Conservation (phyloP, 1,140 invertebrate genomes). For the Brachionus angularis region DNA sequence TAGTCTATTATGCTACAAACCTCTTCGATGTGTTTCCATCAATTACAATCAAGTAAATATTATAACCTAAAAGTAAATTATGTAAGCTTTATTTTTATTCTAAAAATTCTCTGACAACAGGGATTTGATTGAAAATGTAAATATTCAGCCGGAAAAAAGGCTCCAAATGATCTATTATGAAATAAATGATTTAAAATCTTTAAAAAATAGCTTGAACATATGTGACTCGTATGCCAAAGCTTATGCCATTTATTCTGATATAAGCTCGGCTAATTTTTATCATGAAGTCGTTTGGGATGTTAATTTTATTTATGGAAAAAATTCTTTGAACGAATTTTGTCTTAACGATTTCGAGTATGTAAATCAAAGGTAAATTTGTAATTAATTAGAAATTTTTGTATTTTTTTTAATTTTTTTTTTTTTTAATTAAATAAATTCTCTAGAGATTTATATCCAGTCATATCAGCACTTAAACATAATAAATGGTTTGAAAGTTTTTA, state of each 20-base stretch:
- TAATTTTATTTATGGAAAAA: constrained; percentile 41
- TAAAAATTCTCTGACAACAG: too few relatives aligned
- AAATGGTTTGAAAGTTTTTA: constrained; percentile 42
- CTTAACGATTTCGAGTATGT: constrained; percentile 42
- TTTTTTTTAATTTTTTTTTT: not conserved
- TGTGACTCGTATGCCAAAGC: constrained; percentile 40
- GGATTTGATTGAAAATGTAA: constrained; percentile 34
- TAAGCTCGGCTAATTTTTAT: constrained; percentile 1
- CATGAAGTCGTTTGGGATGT: constrained; percentile 42
- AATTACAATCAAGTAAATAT: constrained; percentile 17
- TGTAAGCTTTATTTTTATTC: not conserved
- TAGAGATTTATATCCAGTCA: constrained; percentile 16
- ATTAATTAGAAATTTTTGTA: not conserved
- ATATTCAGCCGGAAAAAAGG: constrained; percentile 28
- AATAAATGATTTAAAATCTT: not conserved
- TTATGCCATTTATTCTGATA: constrained; percentile 34
- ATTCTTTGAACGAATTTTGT: constrained; percentile 39
- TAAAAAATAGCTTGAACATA: constrained; percentile 1
- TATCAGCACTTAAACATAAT: constrained; percentile 18
- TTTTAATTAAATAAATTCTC: not conserved
- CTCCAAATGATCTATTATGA: constrained; percentile 6
- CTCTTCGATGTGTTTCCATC: constrained; percentile 36
- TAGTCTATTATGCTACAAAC: constrained; percentile 15
- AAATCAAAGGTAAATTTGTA: not conserved
- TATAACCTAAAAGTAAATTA: not conserved